A percentile compares a stretch with the other conserved stretches of the same genome.
These are phyloP conservation scores for Tipula unca DNA, from an alignment of 2,888 invertebrate genomes.

Conservation along the genomic window DNA sequence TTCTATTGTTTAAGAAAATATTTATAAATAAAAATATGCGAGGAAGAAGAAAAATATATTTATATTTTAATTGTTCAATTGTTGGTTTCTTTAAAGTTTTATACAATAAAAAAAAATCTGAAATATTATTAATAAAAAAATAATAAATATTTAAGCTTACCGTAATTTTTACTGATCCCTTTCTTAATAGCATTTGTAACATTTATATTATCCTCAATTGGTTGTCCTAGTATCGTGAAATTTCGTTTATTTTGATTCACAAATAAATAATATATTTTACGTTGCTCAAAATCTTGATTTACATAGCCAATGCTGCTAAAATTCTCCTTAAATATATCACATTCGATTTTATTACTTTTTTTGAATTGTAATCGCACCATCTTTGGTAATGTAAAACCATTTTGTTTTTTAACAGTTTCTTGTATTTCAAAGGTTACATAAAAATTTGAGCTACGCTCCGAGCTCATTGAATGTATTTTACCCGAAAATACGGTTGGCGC, in stretches of 20 bases:
- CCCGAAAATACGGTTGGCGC: slow-evolving; percentile 60
- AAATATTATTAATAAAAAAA: not conserved
- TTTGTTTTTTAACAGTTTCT: slow-evolving; percentile 52
- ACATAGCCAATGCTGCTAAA: slow-evolving; percentile 37
- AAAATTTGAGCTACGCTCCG: slow-evolving; percentile 49
- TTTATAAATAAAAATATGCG: not conserved
- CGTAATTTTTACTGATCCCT: slow-evolving; percentile 43
- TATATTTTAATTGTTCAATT: not conserved
- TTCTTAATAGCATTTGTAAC: slow-evolving; percentile 36
- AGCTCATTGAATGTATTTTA: slow-evolving; percentile 54
- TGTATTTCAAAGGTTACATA: slow-evolving; percentile 58
- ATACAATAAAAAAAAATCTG: not conserved
- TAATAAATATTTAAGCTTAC: slow-evolving; percentile 33
- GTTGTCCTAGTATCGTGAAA: slow-evolving; percentile 42
- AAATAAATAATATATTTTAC: slow-evolving; percentile 39
- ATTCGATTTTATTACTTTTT: slow-evolving; percentile 36
- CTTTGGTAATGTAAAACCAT: slow-evolving; percentile 37
- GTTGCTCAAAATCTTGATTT: slow-evolving; percentile 38
- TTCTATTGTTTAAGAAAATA: not conserved
- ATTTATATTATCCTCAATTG: slow-evolving; percentile 36
- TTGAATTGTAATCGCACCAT: slow-evolving; percentile 39
- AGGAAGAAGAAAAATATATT: not conserved
- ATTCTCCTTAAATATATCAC: slow-evolving; percentile 41
- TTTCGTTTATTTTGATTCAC: slow-evolving; percentile 40
- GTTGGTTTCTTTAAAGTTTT: not conserved